Evolutionary conservation across 2,797 vertebrate genomes (phyloP).

Genomic region (Scolopax bukidnonensis): DNA sequence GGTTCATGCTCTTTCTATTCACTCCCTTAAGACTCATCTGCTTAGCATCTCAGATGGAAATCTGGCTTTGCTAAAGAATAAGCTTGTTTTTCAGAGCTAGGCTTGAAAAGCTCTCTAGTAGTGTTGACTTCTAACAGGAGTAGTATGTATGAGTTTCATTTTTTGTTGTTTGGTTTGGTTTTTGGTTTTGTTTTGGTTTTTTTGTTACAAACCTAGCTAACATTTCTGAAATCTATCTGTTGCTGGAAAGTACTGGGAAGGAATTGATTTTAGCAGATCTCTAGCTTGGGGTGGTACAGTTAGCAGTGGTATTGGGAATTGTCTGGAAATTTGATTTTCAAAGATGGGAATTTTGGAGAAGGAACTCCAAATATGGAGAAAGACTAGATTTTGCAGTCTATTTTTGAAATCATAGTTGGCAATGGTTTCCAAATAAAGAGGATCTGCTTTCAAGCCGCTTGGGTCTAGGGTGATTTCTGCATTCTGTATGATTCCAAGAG

Average conservation of each 20-base stretch:
- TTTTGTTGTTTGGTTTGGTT: neutral
- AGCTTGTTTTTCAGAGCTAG: neutral
- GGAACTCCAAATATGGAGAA: neutral
- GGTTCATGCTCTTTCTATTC: neutral
- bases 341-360: neutral
- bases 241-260: neutral
- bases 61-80: neutral
- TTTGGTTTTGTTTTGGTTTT: neutral
- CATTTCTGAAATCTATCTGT: neutral
- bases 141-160: neutral
- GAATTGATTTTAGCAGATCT: neutral
- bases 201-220: neutral
- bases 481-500: neutral
- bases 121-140: neutral
- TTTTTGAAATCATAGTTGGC: neutral
- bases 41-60: conserved; percentile 30
- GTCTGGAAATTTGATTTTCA: neutral
- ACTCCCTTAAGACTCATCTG: neutral
- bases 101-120: neutral
- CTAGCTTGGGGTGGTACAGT: neutral
- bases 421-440: neutral
- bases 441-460: neutral
- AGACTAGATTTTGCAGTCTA: neutral
- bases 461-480: neutral
- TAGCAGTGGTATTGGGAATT: neutral